Evolutionary conservation across 2,888 invertebrate species (phyloP), one percentile per base, ranked within the genome.

Genomic region (Dromius quadrimaculatus): DNA sequence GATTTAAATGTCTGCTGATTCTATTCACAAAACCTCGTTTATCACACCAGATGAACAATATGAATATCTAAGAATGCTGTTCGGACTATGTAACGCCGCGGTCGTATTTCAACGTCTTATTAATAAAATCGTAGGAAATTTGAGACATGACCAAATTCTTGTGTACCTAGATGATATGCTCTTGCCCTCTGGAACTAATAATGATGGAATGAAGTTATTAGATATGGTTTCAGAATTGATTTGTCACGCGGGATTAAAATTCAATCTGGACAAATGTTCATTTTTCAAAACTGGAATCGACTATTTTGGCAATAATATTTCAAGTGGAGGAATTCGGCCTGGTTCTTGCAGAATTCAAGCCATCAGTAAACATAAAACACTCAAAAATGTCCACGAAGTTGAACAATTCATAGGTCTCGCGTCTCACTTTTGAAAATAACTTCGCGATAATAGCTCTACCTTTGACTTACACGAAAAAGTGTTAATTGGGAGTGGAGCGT

Each of bases 51-150:
- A 77, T 22, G 78, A 78, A 3, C 71, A 78, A 1, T 81, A 74
- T 50, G 77, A 81, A 73, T 79, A 76, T 63, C 47, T 73, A 2
- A 57, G 74, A 0, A 75, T 79, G 76, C 76, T 78, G 2, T 81
- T 80, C 68, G 80, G 79, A 4, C 71, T 80, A 1, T 57, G 74
- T 1, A 80, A 80, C 63, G 78, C 78, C 0, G 78, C 79, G 2
- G 73, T 74, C 19, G 76, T 76, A 13, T 81, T 80, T 72, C 78
- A 78, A 64, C 59, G 77, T 22, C 70, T 77, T 57, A 77, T 80
- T 2, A 72, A 74, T 64, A 50, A 19, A 11, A 43, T 71, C 15
- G 32, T 59, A 17, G 36, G 34, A 4, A 22, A 11, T 9, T 23
- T 34, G 20, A 8, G 22, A 8, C 8, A 41, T 32, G 28, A 47